Base-by-base conservation (phyloP, 2,888 invertebrate species). In the Helobdella robusta region DNA sequence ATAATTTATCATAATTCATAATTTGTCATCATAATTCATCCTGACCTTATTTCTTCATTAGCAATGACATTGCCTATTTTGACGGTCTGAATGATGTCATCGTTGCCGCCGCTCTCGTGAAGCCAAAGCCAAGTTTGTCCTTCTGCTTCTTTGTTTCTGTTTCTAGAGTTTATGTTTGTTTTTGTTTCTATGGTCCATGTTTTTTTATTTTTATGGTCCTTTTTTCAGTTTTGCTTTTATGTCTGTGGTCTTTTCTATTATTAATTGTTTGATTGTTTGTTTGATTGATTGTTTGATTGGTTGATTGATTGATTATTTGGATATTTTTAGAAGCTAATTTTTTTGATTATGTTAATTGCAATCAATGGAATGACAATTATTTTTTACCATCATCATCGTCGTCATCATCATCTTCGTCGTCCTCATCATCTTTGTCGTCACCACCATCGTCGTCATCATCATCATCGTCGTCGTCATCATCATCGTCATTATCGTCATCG, bases 11-110 rank as follows among this genome's bases (percentile, higher is more conserved):
- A 11, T 30, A 25, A 4, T 40, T 56, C n/a, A 30, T 32, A 56
- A 56, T 11, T 15, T 56, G 25, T 30, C n/a, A 20, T 54, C 30
- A 28, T 54, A 56, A 40, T 40, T 40, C n/a, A 40, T n/a, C 11
- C 28, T 58, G 25, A 46, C 58, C 1, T 59, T 56, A 28, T 15
- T 23, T 18, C 30, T 67, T 64, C 64, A 48, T 66, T 73, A 86
- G 91, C 60, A 85, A 87, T 68, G 97, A 98, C 83, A 86, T 97
- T 32, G 93, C 95, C 0, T 97, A 91, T 80, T 97, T 89, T 81
- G 95, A 97, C 83, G 93, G 93, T 0, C 83, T 97, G 0, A 89
- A 87, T 72, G 93, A 95, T 79, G 88, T 93, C 1, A 95, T 98
- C 74, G 84, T 95, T 58, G 88, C 90, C 78, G 93, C 95, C 64